Evolutionary conservation across 64 coral and sea anemone genomes (phyloP).

Genomic region (Stylophora pistillata): DNA sequence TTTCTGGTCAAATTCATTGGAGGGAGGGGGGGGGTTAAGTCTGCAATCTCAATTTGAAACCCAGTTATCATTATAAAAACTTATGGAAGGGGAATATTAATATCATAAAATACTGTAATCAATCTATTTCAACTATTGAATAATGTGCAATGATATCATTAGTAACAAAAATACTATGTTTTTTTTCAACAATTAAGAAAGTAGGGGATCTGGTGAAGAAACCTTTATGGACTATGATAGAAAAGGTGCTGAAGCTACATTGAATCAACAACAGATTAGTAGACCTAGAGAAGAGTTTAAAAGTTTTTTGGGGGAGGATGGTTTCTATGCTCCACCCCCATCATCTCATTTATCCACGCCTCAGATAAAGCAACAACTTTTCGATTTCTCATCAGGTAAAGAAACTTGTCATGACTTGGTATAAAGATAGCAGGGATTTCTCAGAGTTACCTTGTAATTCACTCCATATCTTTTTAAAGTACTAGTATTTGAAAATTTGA

Average conservation of each 20-base stretch:
- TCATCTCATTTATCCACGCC: conserved; percentile 37
- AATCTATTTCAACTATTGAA: no score
- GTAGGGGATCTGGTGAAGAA: neutral
- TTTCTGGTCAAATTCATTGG: no score
- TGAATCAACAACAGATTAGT: neutral
- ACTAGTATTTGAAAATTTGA: no score
- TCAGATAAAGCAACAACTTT: conserved; percentile 66
- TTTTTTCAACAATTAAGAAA: neutral
- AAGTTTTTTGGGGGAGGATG: conserved; percentile 85
- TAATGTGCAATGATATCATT: neutral
- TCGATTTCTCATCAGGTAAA: conserved; percentile 69
- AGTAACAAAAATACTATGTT: neutral
- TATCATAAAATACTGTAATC: no score
- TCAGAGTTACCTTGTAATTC: neutral
- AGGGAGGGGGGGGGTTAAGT: no score
- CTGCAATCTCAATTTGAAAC: no score
- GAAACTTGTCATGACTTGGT: neutral
- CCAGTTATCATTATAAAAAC: no score
- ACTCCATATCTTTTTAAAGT: no score
- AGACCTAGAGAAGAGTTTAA: conserved; percentile 52
- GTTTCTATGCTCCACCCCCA: conserved; percentile 5
- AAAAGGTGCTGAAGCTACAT: neutral
- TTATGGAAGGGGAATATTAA: no score
- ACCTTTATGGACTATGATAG: neutral
- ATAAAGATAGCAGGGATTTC: neutral